Evolutionary conservation across 1,140 invertebrate genomes (phyloP), one percentile per base, ranked within the genome.

Genomic region (Drosophila asahinai): DNA sequence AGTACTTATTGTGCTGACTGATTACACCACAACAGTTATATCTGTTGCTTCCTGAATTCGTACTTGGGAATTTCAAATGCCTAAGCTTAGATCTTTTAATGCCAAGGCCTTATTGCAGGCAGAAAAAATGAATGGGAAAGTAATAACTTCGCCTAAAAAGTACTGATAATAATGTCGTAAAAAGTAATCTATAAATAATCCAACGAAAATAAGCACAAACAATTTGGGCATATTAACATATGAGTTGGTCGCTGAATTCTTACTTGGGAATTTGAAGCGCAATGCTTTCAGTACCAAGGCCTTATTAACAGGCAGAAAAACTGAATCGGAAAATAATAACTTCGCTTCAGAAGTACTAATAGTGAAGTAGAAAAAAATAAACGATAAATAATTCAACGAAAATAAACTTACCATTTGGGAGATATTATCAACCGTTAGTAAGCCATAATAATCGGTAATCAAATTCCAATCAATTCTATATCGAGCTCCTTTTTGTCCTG

Each of bases 71-170:
- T 17, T 30, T n/a, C 4, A 30, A 3, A 33, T 22, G 11, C 11
- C 45, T 47, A 22, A 11, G 2, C 2, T 22, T 47, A 5, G 15
- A 51, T n/a, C 2, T 3, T 52, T 1, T 14, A 2, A 1, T 36
- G 19, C 15, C 8, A 55, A 15, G 14, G 19, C 30, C 5, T 4
- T 15, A 19, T 12, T 15, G 22, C 8, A 25, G 33, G 7, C 33
- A 22, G 6, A 25, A 4, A 25, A 36, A 22, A 40, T 9, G 0
- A 40, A 57, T 57, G 36, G 19, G 36, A 40, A 40, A 40, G 22
- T 57, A 57, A 57, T 40, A 57, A 57, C 36, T 57, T 6, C 54
- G 19, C 19, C 3, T 57, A 25, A 40, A 36, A 40, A 57, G 54
- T 11, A 57, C 19, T 25, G n/a, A 0, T 55, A 55, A 55, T 40